Conservation (phyloP, 2,888 invertebrate genomes). For the Ochropleura leucogaster region DNA sequence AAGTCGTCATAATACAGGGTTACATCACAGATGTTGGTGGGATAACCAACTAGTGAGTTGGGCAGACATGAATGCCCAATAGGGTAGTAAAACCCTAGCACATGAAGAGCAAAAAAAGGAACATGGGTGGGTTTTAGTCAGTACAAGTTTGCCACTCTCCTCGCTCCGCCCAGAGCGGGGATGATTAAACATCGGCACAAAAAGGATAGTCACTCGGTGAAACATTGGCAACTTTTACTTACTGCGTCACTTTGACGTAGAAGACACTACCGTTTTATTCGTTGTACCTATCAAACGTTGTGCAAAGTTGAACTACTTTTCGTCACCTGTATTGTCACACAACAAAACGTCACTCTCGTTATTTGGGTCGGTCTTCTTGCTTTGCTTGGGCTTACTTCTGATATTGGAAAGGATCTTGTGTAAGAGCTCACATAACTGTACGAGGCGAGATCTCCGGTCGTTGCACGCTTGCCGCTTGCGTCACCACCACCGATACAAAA, state of each 20-base stretch:
- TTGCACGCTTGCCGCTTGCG: conserved; percentile 58
- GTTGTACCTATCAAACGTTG: conserved; percentile 6
- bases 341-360: conserved; percentile 28
- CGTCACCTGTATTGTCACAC: conserved; percentile 3
- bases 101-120: no score
- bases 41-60: neutral
- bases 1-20: neutral
- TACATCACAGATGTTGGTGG: neutral
- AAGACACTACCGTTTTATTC: neutral
- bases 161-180: no score
- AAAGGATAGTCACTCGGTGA: neutral
- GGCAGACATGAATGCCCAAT: neutral
- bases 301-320: conserved; percentile 22
- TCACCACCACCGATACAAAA: conserved; percentile 19
- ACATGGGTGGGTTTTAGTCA: no score
- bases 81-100: neutral
- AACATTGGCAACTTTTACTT: neutral
- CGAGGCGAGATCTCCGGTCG: conserved; percentile 51
- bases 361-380: conserved; percentile 52
- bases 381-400: conserved; percentile 60
- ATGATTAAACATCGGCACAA: no score
- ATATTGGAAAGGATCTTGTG: conserved; percentile 72
- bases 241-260: neutral
- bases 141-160: no score
- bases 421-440: conserved; percentile 71